A percentile compares a stretch with the other conserved stretches of the same genome.
These are phyloP conservation scores for Irena cyanogastra DNA, from an alignment of 2,113 vertebrate genomes.

Conservation along the genomic window DNA sequence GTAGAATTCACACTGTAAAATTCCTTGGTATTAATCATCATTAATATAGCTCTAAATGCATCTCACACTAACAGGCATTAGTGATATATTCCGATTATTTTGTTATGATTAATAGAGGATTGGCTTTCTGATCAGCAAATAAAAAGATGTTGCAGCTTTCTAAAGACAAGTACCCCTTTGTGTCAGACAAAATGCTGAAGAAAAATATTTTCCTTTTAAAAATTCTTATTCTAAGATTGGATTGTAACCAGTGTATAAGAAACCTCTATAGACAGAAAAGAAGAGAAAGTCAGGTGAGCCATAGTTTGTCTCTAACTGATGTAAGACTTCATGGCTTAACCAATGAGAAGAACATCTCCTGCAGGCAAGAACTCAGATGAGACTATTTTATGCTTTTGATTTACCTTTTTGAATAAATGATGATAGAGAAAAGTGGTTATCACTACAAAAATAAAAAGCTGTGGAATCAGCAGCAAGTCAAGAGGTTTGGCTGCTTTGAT, in stretches of 20 bases:
- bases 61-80: background rate
- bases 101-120: background rate
- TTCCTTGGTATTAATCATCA: background rate
- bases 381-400: constrained; percentile 43
- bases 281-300: background rate
- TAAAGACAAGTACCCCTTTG: background rate
- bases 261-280: background rate
- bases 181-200: background rate
- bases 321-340: background rate
- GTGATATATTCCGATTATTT: background rate
- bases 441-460: background rate
- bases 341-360: background rate
- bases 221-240: background rate
- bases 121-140: background rate
- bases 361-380: constrained; percentile 26
- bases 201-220: background rate
- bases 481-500: constrained; percentile 29
- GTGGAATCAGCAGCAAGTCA: constrained; percentile 36
- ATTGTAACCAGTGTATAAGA: background rate
- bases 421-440: constrained; percentile 40
- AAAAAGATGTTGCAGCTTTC: background rate
- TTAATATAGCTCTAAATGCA: background rate
- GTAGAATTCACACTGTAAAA: background rate
- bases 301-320: background rate
- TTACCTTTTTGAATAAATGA: constrained; percentile 58